These are phyloP conservation scores for Discoglossus pictus DNA, from an alignment of 2,797 vertebrate species.

Conservation along the genomic window DNA sequence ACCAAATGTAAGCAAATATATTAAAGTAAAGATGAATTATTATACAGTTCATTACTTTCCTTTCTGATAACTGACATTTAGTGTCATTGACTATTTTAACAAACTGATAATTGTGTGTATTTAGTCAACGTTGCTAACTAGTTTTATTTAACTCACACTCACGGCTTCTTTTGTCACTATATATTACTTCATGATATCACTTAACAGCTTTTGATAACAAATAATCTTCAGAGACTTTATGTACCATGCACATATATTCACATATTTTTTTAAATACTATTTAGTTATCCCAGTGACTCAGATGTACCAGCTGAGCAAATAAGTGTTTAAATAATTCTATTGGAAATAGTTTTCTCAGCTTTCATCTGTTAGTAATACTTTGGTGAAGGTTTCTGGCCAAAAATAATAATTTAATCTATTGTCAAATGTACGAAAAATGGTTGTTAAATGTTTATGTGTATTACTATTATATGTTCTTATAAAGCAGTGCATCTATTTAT, in stretches of 20 bases:
- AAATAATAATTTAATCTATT: background rate
- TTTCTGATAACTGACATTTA: too few species aligned
- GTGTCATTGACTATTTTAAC: too few species aligned
- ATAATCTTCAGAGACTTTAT: constrained; percentile 10
- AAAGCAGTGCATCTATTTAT: too few species aligned
- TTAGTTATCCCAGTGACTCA: background rate
- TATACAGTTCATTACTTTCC: too few species aligned
- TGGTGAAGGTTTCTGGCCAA: constrained; percentile 24
- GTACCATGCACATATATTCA: constrained; percentile 24
- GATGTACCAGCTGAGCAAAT: background rate
- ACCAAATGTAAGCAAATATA: too few species aligned
- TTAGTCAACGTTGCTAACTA: too few species aligned
- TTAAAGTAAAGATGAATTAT: too few species aligned
- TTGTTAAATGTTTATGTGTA: too few species aligned
- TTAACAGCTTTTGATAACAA: constrained; percentile 40
- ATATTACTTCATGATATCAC: constrained; percentile 26
- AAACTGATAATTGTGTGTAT: too few species aligned
- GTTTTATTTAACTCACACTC: too few species aligned
- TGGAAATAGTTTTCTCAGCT: constrained; percentile 8
- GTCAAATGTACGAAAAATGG: too few species aligned
- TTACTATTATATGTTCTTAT: too few species aligned
- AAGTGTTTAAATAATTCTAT: constrained; percentile 15
- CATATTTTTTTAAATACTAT: constrained; percentile 22
- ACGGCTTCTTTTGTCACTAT: constrained; percentile 21
- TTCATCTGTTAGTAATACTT: constrained; percentile 19